phyloP scores from a whole-genome alignment of 2,888 invertebrate genomes.

The Amblyteles armatorius region DNA sequence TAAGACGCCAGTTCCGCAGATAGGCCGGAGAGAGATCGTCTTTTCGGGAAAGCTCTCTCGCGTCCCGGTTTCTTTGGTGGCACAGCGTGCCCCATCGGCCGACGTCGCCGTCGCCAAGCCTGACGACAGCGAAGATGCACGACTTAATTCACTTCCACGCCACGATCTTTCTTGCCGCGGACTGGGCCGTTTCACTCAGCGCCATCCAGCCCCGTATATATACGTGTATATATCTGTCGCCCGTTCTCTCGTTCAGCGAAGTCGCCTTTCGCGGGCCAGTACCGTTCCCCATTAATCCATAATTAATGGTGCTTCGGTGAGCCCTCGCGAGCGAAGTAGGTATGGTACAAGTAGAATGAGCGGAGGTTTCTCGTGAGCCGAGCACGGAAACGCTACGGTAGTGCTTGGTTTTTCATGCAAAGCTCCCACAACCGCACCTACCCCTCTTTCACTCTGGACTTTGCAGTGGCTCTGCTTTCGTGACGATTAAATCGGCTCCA shows the following conservation, averaged over 20 bases:
- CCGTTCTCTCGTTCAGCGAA: neutral
- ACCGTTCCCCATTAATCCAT: conserved; percentile 56
- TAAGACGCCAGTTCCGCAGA: conserved; percentile 25
- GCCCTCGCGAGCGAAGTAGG: neutral
- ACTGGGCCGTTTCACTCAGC: conserved; percentile 18
- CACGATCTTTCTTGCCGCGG: neutral
- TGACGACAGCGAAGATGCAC: conserved; percentile 61
- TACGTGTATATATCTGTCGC: neutral
- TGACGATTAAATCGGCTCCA: conserved; percentile 9
- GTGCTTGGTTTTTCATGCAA: conserved; percentile 26
- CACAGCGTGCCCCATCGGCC: neutral
- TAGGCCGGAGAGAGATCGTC: conserved; percentile 39
- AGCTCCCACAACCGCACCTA: neutral
- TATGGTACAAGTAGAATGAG: conserved; percentile 14
- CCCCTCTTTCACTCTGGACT: conserved; percentile 1
- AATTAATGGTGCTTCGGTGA: conserved; percentile 59
- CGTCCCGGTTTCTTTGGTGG: conserved; percentile 27
- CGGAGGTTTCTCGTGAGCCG: conserved; percentile 4
- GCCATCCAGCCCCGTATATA: conserved; percentile 9
- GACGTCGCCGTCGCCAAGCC: conserved; percentile 15
- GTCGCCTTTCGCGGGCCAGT: conserved; percentile 17
- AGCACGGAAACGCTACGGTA: neutral
- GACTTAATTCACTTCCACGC: conserved; percentile 60
- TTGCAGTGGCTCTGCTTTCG: conserved; percentile 15
- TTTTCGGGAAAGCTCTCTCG: conserved; percentile 24